phyloP scores from a whole-genome alignment of 2,113 vertebrate genomes.

The Xerus inauris region DNA sequence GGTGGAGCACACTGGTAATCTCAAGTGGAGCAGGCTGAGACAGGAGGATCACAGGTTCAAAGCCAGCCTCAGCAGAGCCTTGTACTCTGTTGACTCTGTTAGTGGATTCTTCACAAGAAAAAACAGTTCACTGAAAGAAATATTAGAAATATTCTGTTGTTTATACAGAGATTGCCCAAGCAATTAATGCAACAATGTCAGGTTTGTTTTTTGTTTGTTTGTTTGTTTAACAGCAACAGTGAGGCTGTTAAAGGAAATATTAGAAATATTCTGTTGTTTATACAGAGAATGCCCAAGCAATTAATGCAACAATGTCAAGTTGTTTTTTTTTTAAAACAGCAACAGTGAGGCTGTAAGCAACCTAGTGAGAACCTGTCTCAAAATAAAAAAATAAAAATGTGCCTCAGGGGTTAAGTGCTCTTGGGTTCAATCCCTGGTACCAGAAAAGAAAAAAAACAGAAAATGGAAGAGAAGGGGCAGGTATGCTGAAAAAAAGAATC shows the following conservation, averaged over 20 bases:
- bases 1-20: no score
- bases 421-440: no score
- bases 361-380: no score
- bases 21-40: no score
- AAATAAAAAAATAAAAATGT: no score
- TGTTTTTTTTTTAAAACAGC: no score
- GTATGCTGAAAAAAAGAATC: neutral
- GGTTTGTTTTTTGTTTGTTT: neutral
- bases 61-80: no score
- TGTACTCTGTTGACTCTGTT: neutral
- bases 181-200: conserved; percentile 44
- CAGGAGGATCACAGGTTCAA: no score
- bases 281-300: conserved; percentile 22
- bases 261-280: conserved; percentile 53
- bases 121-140: conserved; percentile 39
- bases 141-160: conserved; percentile 55
- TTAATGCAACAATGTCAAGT: conserved; percentile 23
- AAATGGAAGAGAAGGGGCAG: neutral
- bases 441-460: neutral
- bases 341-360: no score
- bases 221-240: no score
- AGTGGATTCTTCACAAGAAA: conserved; percentile 60
- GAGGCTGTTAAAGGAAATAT: conserved; percentile 59
- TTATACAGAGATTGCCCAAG: conserved; percentile 14
- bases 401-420: no score